Evolutionary conservation across 2,888 invertebrate species (phyloP).

Genomic region (Cantharis lateralis): DNA sequence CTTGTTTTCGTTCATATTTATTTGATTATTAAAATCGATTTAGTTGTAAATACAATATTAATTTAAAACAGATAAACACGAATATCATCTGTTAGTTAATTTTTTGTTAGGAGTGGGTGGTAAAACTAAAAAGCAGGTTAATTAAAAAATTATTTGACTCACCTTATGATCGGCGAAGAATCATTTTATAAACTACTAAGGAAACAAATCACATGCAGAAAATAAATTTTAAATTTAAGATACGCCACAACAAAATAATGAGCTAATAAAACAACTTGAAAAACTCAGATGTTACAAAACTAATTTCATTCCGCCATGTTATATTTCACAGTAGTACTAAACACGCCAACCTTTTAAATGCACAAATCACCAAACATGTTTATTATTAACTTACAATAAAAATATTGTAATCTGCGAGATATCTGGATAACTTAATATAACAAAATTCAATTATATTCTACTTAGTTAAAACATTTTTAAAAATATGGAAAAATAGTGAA

Average conservation of each 20-base stretch:
- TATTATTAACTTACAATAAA: background rate
- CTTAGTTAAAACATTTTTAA: too few species aligned
- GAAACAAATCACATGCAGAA: background rate
- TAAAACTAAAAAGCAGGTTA: background rate
- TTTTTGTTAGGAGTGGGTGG: constrained; percentile 31
- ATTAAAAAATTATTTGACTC: background rate
- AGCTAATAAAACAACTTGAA: background rate
- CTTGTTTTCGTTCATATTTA: background rate
- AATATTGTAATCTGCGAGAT: background rate
- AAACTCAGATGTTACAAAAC: constrained; percentile 29
- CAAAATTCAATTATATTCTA: too few species aligned
- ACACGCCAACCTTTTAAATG: constrained; percentile 3
- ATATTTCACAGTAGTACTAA: constrained; percentile 5
- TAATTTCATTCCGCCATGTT: constrained; percentile 35
- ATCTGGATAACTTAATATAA: too few species aligned
- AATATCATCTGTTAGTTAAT: constrained; percentile 38
- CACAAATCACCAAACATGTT: constrained; percentile 4
- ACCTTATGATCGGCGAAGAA: background rate
- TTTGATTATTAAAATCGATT: background rate
- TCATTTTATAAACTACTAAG: background rate
- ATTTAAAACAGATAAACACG: constrained; percentile 18
- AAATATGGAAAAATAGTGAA: too few species aligned
- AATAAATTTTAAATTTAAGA: background rate
- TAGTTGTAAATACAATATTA: background rate
- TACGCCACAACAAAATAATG: background rate